A percentile compares a stretch with the other conserved stretches of the same genome.
Conservation (phyloP, 64 coral and sea anemone genomes). For the Catalaphyllia jardinei region DNA sequence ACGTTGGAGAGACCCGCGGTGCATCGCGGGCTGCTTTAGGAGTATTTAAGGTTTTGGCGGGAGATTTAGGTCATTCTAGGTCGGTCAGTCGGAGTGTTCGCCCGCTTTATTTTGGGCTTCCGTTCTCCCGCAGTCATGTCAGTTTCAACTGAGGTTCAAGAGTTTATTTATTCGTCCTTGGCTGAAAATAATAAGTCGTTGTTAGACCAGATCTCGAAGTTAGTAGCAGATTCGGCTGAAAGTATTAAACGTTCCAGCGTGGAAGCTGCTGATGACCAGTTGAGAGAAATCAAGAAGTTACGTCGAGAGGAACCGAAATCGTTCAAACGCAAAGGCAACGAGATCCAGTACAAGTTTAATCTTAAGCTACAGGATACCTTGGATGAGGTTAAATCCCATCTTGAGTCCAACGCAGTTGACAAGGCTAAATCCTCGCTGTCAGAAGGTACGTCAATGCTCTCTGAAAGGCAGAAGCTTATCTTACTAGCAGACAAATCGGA, state of each 20-base stretch:
- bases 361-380: neutral
- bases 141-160: neutral
- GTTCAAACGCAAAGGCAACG: neutral
- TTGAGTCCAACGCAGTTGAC: neutral
- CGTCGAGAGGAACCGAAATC: neutral
- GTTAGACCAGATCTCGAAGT: neutral
- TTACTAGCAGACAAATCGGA: conserved; percentile 54
- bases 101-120: too few relatives aligned
- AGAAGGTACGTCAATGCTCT: conserved; percentile 44
- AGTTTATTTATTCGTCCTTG: neutral
- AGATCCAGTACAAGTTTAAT: conserved; percentile 3
- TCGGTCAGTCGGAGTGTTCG: too few relatives aligned
- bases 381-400: neutral
- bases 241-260: neutral
- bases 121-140: neutral
- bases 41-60: too few relatives aligned
- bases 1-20: too few relatives aligned
- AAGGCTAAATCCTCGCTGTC: neutral
- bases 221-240: neutral
- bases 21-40: too few relatives aligned
- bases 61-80: too few relatives aligned
- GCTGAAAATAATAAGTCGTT: neutral
- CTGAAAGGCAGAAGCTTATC: conserved; percentile 50
- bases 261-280: neutral
- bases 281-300: neutral